Evolutionary conservation across 2,888 invertebrate genomes (phyloP), one percentile per base, ranked within the genome.

Genomic region (Pterostichus niger): DNA sequence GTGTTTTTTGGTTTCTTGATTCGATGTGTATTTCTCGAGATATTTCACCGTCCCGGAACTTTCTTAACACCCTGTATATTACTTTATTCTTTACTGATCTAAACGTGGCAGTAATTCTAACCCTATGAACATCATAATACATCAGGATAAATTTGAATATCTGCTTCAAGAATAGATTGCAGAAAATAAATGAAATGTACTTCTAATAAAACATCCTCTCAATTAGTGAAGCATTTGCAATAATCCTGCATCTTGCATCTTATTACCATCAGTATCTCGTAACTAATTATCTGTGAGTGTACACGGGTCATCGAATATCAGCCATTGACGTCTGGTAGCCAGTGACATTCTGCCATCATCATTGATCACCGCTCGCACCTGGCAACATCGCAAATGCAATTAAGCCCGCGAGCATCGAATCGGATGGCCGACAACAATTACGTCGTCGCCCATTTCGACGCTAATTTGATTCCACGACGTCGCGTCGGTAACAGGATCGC

Each of bases 391-490:
- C 68, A 68, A 81, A 81, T 81, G 68, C 71, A 81, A 81, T 81
- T 68, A 80, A 81, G 40, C 35, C 40, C 71, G 71, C 49, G 75
- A 64, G 59, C 64, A 33, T 11, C 80, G 68, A 79, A 68, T 64
- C 80, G 49, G 64, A 81, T 81, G 54, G 64, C 81, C 54, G 56
- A 54, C 71, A 81, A 81, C 71, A 81, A 81, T 80, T 80, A 80
- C 80, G 52, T 40, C 81, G 71, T 61, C 64, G 44, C 54, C 49
- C 73, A 73, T 15, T 56, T 68, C 81, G 71, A 46, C 68, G 40
- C 54, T 81, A 81, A 81, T 81, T 81, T 54, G 71, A 81, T 81
- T 81, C 75, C 75, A 24, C 31, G 52, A 75, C 33, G 52, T 52
- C 49, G 49, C 52, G 52, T 52, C 80, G 68, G 80, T 68, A 80